Base-by-base conservation (phyloP, 53 echinoderm and acorn worm species). In the Pentamera pediparva region DNA sequence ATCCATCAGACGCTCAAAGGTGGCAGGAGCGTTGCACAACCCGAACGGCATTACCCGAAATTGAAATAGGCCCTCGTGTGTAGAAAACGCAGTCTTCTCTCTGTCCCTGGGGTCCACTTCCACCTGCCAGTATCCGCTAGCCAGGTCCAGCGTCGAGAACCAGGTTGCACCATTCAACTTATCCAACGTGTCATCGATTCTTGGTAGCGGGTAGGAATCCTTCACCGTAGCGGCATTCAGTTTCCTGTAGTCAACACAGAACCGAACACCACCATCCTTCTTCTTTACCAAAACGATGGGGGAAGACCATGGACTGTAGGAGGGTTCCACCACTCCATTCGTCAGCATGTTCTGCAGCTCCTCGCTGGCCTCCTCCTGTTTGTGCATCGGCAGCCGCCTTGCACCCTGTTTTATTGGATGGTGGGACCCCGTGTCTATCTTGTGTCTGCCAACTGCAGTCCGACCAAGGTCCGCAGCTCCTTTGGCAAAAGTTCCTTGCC, bases 41-140 rank as follows among this genome's bases (percentile, higher is more conserved):
- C 64, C 64, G 24, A 63, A 63, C 10, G 86, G 67, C 80, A 85
- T 79, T 2, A 79, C 79, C 67, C 64, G 51, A 36, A 85, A 79
- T 37, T 85, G 79, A n/a, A 32, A 78, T 24, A 85, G 34, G 10
- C 79, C 79, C 3, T 80, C 33, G 8, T 56, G 74, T 4, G 85
- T 75, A 13, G 73, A 10, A 15, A 41, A 41, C 15, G 15, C 43
- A 41, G 43, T 41, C 43, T 41, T 41, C 43, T 41, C 9, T 15
- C 43, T 41, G 15, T 41, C 43, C 43, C 15, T 9, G 9, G 9
- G 9, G 15, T 41, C 43, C 43, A 41, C 15, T 41, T 41, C 43
- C 15, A 41, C 15, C 43, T 41, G 43, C 1, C 47, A 45, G 47
- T 45, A 45, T 45, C 47, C 1, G 47, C 47, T 45, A n/a, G 47